These are phyloP conservation scores for Dasypogon diadema DNA, from an alignment of 2,888 invertebrate genomes.

Conservation along the genomic window DNA sequence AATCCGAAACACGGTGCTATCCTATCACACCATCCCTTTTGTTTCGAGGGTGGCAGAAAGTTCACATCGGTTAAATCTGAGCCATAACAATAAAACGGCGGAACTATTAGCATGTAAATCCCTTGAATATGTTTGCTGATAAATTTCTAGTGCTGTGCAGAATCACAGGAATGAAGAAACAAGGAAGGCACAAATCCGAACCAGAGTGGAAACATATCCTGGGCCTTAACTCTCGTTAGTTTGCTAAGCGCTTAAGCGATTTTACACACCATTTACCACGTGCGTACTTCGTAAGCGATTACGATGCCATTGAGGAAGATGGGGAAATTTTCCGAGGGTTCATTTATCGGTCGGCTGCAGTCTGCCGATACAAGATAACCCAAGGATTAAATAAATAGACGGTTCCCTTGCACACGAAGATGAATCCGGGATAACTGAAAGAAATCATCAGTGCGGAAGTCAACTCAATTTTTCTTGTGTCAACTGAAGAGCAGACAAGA, in stretches of 20 bases:
- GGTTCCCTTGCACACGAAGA: constrained; percentile 43
- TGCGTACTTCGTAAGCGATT: constrained; percentile 53
- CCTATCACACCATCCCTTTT: constrained; percentile 33
- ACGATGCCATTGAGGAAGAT: constrained; percentile 46
- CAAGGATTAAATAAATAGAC: constrained; percentile 58
- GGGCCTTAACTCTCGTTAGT: constrained; percentile 60
- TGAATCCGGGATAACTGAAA: constrained; percentile 19
- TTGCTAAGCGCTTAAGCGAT: constrained; percentile 66
- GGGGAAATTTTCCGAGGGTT: constrained; percentile 30
- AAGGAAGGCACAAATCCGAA: constrained; percentile 20
- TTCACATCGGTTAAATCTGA: constrained; percentile 37
- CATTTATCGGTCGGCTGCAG: constrained; percentile 56
- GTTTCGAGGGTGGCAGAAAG: neutral
- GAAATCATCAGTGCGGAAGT: constrained; percentile 48
- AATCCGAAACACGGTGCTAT: constrained; percentile 41
- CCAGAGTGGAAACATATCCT: constrained; percentile 14
- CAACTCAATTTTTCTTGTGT: constrained; percentile 50
- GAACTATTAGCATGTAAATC: constrained; percentile 57
- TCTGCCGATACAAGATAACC: constrained; percentile 59
- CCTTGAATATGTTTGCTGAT: constrained; percentile 53
- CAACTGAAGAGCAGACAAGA: constrained; percentile 10
- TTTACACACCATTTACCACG: constrained; percentile 69
- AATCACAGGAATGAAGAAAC: constrained; percentile 32
- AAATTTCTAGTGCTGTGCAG: constrained; percentile 55
- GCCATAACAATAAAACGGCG: constrained; percentile 54